Base-by-base conservation (phyloP, 2,113 vertebrate species). In the Dascyllus trimaculatus region DNA sequence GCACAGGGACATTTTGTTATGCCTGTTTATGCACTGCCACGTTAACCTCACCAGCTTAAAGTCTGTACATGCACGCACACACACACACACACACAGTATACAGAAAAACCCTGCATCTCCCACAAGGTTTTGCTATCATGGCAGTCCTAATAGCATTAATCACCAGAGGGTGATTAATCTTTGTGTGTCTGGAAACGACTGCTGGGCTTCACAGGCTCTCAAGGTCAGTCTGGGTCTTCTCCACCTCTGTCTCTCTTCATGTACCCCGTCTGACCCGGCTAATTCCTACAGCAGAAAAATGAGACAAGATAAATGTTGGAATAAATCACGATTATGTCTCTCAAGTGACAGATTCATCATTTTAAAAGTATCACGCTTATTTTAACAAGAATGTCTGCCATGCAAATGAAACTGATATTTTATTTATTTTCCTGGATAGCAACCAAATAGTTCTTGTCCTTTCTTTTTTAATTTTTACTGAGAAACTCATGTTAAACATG, bases 101-200 rank as follows among this genome's bases (percentile, higher is more conserved):
- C 32, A 67, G 49, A 61, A 66, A 35, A 49, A 72, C 29, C 53
- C 69, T 54, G n/a, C 2, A 0, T 68, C 48, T 58, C 71, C 70
- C 53, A 4, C 13, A 38, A 63, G 26, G 67, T 67, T 62, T 10
- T 35, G 4, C 56, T 29, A 43, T 80, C 45, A 78, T 60, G 45
- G 19, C 57, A 21, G 62, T 29, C 63, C 66, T 90, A 83, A 87
- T 85, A 45, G 78, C 77, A 62, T 91, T 84, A 85, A 75, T 85
- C 66, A 79, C 2, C 52, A 22, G 66, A 58, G 66, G 70, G 64
- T 67, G 59, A 79, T 90, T 90, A 83, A 88, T 80, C 84, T 71
- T n/a, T 71, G 51, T 11, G 74, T 66, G 74, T 78, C 68, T 70
- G 65, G 81, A 82, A 82, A 83, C n/a, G 1, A 60, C 51, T 54